Base-by-base conservation (phyloP, 2,113 vertebrate species). In the Galeopterus variegatus region DNA sequence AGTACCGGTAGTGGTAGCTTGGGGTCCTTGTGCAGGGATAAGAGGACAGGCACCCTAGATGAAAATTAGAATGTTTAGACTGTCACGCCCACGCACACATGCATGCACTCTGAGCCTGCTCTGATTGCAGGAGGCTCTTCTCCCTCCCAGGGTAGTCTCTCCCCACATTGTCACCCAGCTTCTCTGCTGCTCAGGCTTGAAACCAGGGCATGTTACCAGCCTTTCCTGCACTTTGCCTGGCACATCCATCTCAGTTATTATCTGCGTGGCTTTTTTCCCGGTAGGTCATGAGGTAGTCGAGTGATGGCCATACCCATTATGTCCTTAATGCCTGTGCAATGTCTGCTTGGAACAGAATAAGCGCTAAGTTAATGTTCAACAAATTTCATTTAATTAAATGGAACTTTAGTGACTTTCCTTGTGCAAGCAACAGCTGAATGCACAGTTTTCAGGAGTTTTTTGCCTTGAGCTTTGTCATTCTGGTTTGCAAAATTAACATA, bases 401-500 rank as follows among this genome's bases (percentile, higher is more conserved):
- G 69, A 67, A 65, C 82, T 79, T 75, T 6, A 83, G 84, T 86
- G 81, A 50, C 88, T 84, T 90, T 58, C 26, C 62, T 50, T 72
- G 7, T 23, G 36, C 6, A 26, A 54, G 80, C 90, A 33, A 69
- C 19, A 17, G 48, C 65, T 93, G 52, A 93, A 72, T 65, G 67
- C n/a, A 50, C 26, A 75, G 24, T 81, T 90, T 72, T 81, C 28
- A 28, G 73, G 62, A 62, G 5, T 67, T 64, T 88, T n/a, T 62
- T 85, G 54, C 67, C 83, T 52, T 75, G 89, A 93, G 89, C 36
- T 75, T 33, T 90, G 21, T 96, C 3, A 0, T 58, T 87, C 64
- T 72, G 17, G 24, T 94, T 95, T 88, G 52, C 60, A 79, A 87
- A 97, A 97, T 94, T 96, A 64, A n/a, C 82, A 93, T 96, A 86